A percentile compares a stretch with the other conserved stretches of the same genome.
Evolutionary conservation across 2,113 vertebrate genomes (phyloP).

Genomic region (Phainopepla nitens): DNA sequence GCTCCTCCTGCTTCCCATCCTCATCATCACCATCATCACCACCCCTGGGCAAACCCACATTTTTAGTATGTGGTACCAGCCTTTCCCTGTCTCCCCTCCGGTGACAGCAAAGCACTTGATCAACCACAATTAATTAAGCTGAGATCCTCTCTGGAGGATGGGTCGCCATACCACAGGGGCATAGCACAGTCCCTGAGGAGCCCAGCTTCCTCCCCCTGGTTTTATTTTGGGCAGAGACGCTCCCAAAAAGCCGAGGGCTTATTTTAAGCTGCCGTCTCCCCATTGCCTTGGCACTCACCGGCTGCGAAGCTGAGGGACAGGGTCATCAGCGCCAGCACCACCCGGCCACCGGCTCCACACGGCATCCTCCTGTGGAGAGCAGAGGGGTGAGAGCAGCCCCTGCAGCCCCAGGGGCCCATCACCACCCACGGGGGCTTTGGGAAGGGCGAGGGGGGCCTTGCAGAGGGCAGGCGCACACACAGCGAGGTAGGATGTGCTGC

Average conservation of each 20-base stretch:
- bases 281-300: not conserved
- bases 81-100: not conserved
- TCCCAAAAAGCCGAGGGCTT: not conserved
- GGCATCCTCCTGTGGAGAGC: not conserved
- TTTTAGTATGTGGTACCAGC: fast-evolving
- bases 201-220: fast-evolving
- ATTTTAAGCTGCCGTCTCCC: not conserved
- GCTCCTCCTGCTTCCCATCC: not conserved
- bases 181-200: not conserved
- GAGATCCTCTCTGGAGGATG: not conserved
- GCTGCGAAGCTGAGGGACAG: not conserved
- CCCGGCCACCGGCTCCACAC: not conserved
- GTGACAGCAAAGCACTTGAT: not conserved
- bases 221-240: not conserved
- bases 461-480: fast-evolving
- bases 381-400: not conserved
- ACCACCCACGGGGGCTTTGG: fast-evolving
- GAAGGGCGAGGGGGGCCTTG: fast-evolving
- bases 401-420: not conserved
- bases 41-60: not conserved
- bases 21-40: not conserved
- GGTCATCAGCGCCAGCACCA: not conserved
- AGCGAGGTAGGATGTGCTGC: not conserved
- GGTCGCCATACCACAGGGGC: fast-evolving
- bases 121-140: not conserved